Conservation (phyloP, 2,888 invertebrate species). For the Caprella mutica region DNA sequence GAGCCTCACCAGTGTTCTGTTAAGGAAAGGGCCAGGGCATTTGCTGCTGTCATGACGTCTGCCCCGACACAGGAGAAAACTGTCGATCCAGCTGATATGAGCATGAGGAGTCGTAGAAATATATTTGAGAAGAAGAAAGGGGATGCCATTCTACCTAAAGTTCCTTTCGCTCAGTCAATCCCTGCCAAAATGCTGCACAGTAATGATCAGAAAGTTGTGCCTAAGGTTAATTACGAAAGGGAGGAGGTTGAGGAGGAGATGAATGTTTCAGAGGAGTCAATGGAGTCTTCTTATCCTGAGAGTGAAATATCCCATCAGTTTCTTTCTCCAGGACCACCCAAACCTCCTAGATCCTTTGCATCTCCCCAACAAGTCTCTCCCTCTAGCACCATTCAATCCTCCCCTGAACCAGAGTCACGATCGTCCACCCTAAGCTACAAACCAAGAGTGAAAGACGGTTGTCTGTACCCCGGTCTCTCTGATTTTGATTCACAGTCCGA, state of each 20-base stretch:
- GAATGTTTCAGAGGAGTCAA: not conserved
- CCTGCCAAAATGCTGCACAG: constrained; percentile 30
- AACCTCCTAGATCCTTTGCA: constrained; percentile 25
- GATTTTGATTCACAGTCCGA: constrained; percentile 34
- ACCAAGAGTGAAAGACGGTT: constrained; percentile 32
- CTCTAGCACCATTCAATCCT: not conserved
- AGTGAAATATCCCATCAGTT: constrained; percentile 26
- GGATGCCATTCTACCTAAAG: constrained; percentile 25
- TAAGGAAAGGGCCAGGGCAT: constrained; percentile 28
- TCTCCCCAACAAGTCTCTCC: not conserved
- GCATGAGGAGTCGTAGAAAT: constrained; percentile 21
- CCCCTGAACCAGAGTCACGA: constrained; percentile 10
- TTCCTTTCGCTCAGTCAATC: constrained; percentile 30
- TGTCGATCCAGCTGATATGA: constrained; percentile 33
- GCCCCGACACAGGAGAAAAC: too few relatives aligned
- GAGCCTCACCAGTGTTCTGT: constrained; percentile 26
- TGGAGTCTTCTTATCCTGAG: constrained; percentile 28
- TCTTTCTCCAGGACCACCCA: constrained; percentile 23
- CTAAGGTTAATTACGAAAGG: too few relatives aligned
- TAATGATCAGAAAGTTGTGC: too few relatives aligned
- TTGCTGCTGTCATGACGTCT: constrained; percentile 17
- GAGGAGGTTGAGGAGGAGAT: not conserved
- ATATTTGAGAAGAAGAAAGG: constrained; percentile 27
- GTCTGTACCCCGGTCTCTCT: constrained; percentile 31
- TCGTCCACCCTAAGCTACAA: constrained; percentile 18